phyloP scores from a whole-genome alignment of 37 sponge, comb jelly and placozoan species.

The Diacarnus erythraeanus region DNA sequence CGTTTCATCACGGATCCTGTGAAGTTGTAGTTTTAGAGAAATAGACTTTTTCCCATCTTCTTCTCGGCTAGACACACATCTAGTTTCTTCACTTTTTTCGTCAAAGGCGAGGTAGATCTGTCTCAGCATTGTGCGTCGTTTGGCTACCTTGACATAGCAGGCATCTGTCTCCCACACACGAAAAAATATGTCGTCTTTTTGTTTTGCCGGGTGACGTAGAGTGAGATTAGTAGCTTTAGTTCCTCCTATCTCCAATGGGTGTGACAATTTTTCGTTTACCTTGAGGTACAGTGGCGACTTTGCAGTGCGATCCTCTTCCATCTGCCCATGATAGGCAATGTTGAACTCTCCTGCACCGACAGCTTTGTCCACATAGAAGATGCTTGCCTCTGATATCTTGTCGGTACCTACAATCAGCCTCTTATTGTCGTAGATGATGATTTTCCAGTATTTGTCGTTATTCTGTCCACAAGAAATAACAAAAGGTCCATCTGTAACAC shows the following conservation, averaged over 20 bases:
- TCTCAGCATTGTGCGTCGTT: not conserved
- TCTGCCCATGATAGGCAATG: not conserved
- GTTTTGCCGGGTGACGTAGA: conserved; percentile 1
- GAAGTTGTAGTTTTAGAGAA: not conserved
- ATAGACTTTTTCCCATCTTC: not conserved
- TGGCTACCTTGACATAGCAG: not conserved
- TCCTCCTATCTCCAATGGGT: not conserved
- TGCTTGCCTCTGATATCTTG: not conserved
- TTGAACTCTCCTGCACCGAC: conserved; percentile 1
- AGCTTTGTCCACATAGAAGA: conserved; percentile 1
- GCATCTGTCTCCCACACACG: not conserved
- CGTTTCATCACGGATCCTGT: not conserved
- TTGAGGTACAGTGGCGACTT: not conserved
- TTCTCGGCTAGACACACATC: not conserved
- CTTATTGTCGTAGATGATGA: not conserved
- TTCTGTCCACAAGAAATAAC: not conserved
- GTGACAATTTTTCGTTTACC: too few species aligned
- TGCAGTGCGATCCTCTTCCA: not conserved
- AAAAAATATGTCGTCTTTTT: not conserved
- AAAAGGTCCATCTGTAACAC: conserved; percentile 1
- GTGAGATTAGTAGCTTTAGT: not conserved
- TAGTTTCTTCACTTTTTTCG: not conserved
- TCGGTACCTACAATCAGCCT: not conserved
- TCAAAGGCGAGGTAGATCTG: not conserved
- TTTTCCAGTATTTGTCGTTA: not conserved